Evolutionary conservation across 2,797 vertebrate genomes (phyloP).

Genomic region (Rhynchotus rufescens): DNA sequence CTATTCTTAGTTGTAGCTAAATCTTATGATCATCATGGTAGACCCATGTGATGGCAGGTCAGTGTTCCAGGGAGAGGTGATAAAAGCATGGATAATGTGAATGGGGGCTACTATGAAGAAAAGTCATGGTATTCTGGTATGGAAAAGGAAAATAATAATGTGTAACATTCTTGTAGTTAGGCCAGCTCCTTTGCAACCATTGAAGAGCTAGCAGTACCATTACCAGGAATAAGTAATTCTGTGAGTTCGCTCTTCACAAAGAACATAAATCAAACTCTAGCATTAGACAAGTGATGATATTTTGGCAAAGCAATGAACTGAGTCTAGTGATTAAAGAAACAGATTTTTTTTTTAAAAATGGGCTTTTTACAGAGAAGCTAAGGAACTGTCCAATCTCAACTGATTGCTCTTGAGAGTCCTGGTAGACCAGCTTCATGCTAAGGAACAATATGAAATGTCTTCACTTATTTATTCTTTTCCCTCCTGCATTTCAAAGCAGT

Average conservation of each 20-base stretch:
- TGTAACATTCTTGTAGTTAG: not conserved
- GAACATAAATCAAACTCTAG: not conserved
- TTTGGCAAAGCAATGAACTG: not conserved
- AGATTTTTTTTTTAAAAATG: no score
- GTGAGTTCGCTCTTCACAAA: not conserved
- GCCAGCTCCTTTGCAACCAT: not conserved
- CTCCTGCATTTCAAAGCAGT: not conserved
- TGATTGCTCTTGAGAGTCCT: accelerated
- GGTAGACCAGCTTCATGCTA: not conserved
- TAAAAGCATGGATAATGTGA: not conserved
- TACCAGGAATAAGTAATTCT: not conserved
- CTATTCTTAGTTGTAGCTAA: slow-evolving; percentile 33
- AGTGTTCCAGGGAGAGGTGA: not conserved
- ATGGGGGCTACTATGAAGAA: not conserved
- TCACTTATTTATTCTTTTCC: not conserved
- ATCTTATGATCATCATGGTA: not conserved
- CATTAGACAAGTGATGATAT: not conserved
- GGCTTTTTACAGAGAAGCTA: not conserved
- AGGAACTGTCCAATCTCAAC: not conserved
- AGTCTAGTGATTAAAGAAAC: not conserved
- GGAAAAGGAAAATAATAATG: not conserved
- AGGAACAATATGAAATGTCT: not conserved
- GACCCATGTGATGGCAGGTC: not conserved
- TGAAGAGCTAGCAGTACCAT: not conserved
- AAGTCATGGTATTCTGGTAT: not conserved